Evolutionary conservation across 2,113 vertebrate genomes (phyloP).

Genomic region (Malurus elegans): DNA sequence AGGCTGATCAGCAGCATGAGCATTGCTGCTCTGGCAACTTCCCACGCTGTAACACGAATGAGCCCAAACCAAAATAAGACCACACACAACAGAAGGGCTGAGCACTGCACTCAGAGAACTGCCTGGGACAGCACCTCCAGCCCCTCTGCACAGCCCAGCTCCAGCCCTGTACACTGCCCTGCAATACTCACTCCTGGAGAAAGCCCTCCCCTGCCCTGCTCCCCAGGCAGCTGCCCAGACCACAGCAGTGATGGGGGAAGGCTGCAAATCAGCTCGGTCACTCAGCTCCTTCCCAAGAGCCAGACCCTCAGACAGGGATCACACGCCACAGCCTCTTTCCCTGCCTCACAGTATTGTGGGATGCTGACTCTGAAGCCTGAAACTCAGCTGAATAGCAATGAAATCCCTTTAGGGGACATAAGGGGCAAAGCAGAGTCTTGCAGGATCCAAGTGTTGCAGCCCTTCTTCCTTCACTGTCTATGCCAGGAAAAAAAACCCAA

Average conservation of each 20-base stretch:
- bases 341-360: background rate
- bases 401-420: background rate
- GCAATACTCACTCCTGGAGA: background rate
- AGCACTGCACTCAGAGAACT: background rate
- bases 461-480: background rate
- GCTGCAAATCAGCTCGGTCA: background rate
- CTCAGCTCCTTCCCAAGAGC: background rate
- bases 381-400: background rate
- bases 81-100: background rate
- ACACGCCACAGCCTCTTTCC: background rate
- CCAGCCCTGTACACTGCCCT: background rate
- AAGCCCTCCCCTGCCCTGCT: background rate
- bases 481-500: background rate
- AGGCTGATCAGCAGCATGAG: conserved; percentile 1
- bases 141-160: background rate
- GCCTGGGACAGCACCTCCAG: background rate
- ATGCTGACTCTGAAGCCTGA: background rate
- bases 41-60: conserved; percentile 3
- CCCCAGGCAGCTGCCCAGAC: background rate
- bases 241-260: background rate
- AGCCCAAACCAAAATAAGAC: conserved; percentile 9
- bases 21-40: conserved; percentile 9
- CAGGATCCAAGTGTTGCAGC: background rate
- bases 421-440: background rate
- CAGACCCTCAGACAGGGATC: accelerated